phyloP scores from a whole-genome alignment of 2,797 vertebrate genomes.

The Spinus pinus region DNA sequence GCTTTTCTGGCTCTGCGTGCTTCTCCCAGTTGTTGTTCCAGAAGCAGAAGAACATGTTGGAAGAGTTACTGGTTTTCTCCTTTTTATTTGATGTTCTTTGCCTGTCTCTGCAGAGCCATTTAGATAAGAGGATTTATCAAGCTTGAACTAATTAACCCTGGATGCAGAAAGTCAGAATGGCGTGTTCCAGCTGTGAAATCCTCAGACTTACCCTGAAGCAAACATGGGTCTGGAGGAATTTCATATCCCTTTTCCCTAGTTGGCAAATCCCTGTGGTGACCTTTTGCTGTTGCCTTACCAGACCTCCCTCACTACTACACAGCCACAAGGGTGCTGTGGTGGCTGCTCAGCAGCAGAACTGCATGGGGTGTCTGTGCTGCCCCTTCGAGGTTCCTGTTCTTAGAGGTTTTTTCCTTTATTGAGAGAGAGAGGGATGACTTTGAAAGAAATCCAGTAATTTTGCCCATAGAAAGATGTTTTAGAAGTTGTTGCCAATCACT shows the following conservation, averaged over 20 bases:
- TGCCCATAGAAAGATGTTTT: not conserved
- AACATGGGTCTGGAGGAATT: not conserved
- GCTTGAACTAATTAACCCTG: slow-evolving; percentile 60
- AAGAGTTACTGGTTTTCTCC: slow-evolving; percentile 32
- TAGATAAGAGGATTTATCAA: slow-evolving; percentile 61
- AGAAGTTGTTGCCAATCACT: not conserved
- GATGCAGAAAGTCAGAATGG: slow-evolving; percentile 30
- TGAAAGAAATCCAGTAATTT: not conserved
- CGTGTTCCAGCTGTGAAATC: slow-evolving; percentile 36
- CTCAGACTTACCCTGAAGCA: not conserved
- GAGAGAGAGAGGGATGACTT: not conserved
- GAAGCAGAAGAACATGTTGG: slow-evolving; percentile 12
- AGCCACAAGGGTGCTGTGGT: not conserved
- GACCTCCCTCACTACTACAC: not conserved
- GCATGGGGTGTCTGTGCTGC: not conserved
- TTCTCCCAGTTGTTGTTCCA: not conserved
- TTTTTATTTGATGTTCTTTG: slow-evolving; percentile 50
- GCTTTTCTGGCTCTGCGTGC: not conserved
- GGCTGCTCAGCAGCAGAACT: not conserved
- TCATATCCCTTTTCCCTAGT: not conserved
- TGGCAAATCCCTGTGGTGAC: not conserved
- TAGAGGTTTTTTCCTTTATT: not conserved
- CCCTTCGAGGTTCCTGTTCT: not conserved
- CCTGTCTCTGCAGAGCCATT: slow-evolving; percentile 45
- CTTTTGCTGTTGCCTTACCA: not conserved